Evolutionary conservation across 1,140 invertebrate genomes (phyloP), one percentile per base, ranked within the genome.

Genomic region (Drosophila elegans): DNA sequence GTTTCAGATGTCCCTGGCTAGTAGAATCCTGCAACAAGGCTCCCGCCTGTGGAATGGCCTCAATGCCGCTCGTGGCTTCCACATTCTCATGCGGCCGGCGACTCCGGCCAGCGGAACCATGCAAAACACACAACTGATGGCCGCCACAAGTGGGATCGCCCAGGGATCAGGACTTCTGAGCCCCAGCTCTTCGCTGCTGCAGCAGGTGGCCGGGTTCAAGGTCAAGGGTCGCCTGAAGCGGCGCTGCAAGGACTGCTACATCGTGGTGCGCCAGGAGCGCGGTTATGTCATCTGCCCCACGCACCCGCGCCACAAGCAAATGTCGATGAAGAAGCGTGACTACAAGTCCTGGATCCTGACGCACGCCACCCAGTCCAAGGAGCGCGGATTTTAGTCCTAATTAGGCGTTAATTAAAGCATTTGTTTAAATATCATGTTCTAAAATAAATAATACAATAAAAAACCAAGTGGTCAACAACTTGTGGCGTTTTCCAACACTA

Each of bases 241-340:
- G 49, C 93, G 96, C 34, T 97, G 97, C 84, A 95, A 95, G 91
- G 95, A 95, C 76, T 97, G 97, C 83, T 96, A 95, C 80, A 94
- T 96, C 86, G 94, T 96, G 11, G 93, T 93, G 42, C 93, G 95
- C 56, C 93, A 97, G 85, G 94, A 95, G 66, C 93, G 96, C 38
- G 83, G 95, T 69, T 96, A 95, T 92, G 94, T 97, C 46, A 94
- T 96, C 52, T 97, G 97, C 81, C 94, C 95, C 75, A 95, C 94
- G 21, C 94, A 96, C 90, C 95, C 95, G 39, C 93, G 96, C 54
- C 97, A 97, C 80, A 97, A 97, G 80, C 96, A 97, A 93, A 95
- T 95, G 94, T 92, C 94, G 29, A 95, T 95, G 92, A 93, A 94
- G 55, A 93, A 94, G 49, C 94, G 94, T 69, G 94, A 94, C 38